phyloP scores from a whole-genome alignment of 2,113 vertebrate genomes.

The Protomyctophum bolini region DNA sequence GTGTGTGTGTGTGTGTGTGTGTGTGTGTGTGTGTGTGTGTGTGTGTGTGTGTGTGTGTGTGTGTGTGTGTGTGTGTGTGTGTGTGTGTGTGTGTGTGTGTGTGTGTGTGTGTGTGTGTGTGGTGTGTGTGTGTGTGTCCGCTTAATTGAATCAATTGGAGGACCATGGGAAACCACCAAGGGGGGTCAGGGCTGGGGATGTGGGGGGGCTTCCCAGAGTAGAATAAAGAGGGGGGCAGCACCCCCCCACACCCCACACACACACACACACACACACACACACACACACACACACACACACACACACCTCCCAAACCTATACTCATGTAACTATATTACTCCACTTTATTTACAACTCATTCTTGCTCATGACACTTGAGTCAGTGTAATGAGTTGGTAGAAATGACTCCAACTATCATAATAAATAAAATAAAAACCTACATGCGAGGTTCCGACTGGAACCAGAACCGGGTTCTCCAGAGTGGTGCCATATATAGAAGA shows the following conservation, averaged over 20 bases:
- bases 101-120: slow-evolving; percentile 76
- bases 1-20: slow-evolving; percentile 77
- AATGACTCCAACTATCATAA: slow-evolving; percentile 19
- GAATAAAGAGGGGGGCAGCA: slow-evolving; percentile 35
- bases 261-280: too few relatives aligned
- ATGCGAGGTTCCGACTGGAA: too few relatives aligned
- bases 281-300: too few relatives aligned
- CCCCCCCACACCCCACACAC: slow-evolving; percentile 25
- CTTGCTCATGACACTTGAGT: slow-evolving; percentile 10
- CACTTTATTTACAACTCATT: slow-evolving; percentile 44
- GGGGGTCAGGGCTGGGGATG: slow-evolving; percentile 60
- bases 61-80: slow-evolving; percentile 77
- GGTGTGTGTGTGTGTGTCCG: slow-evolving; percentile 71
- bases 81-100: slow-evolving; percentile 77
- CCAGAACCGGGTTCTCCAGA: too few relatives aligned
- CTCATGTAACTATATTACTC: slow-evolving; percentile 50
- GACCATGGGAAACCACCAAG: slow-evolving; percentile 73
- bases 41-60: slow-evolving; percentile 77
- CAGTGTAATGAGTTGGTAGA: slow-evolving; percentile 25
- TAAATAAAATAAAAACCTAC: too few relatives aligned
- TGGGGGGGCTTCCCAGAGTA: slow-evolving; percentile 68
- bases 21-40: slow-evolving; percentile 77
- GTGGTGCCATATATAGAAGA: too few relatives aligned
- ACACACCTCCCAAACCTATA: slow-evolving; percentile 3
- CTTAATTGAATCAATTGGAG: slow-evolving; percentile 77